Evolutionary conservation across 2,888 invertebrate species (phyloP).

Genomic region (Yponomeuta malinellus): DNA sequence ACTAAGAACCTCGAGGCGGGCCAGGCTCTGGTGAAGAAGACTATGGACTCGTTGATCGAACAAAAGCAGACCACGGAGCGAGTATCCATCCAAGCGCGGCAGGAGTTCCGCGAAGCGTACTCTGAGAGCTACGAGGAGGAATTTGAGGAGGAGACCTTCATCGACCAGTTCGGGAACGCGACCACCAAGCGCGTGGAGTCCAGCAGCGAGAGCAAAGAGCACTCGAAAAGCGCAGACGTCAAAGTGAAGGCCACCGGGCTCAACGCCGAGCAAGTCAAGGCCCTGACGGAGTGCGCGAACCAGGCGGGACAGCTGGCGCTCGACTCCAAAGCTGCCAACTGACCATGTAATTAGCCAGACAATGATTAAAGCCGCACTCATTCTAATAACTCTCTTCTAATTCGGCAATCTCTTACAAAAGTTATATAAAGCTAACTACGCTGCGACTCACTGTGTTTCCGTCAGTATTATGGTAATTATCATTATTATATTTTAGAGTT

Average conservation of each 20-base stretch:
- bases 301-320: constrained; percentile 69
- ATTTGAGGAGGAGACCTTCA: constrained; percentile 68
- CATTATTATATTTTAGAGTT: no score
- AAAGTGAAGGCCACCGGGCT: constrained; percentile 66
- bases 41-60: constrained; percentile 65
- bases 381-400: constrained; percentile 2
- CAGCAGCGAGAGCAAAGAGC: constrained; percentile 69
- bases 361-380: not conserved
- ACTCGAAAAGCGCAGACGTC: constrained; percentile 67
- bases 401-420: not conserved
- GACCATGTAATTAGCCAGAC: constrained; percentile 48
- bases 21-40: constrained; percentile 65
- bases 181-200: constrained; percentile 65
- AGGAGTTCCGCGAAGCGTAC: constrained; percentile 66
- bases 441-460: not conserved
- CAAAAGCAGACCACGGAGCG: constrained; percentile 58
- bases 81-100: constrained; percentile 64
- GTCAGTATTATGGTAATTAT: not conserved
- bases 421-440: not conserved
- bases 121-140: constrained; percentile 70
- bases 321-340: constrained; percentile 65
- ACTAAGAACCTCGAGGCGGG: constrained; percentile 57
- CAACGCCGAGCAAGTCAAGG: constrained; percentile 63
- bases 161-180: constrained; percentile 60
- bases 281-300: constrained; percentile 67